Evolutionary conservation across 2,113 vertebrate genomes (phyloP).

Genomic region (Cyprinodon tularosa): DNA sequence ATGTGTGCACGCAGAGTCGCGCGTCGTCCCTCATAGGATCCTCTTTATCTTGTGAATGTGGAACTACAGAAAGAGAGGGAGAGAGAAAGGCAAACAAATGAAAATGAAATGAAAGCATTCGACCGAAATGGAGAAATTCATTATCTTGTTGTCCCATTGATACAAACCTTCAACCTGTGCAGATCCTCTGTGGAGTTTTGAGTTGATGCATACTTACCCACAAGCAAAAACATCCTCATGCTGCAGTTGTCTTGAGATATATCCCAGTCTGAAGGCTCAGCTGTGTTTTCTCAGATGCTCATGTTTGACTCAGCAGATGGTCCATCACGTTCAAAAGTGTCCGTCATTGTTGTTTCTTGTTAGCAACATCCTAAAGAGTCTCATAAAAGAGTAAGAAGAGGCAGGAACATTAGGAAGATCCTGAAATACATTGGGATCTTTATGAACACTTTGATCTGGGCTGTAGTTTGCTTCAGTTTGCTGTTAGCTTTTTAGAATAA

Average conservation of each 20-base stretch:
- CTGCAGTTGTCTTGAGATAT: constrained; percentile 45
- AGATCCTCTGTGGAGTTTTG: constrained; percentile 17
- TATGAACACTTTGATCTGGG: no score
- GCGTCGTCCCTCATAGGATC: constrained; percentile 47
- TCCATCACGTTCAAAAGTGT: constrained; percentile 27
- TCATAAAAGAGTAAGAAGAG: neutral
- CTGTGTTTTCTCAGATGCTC: constrained; percentile 29
- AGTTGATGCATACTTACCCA: neutral
- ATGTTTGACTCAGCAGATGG: constrained; percentile 58
- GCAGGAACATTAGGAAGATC: neutral
- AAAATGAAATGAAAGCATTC: constrained; percentile 68
- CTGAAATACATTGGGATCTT: neutral
- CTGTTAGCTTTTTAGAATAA: no score
- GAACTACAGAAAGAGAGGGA: constrained; percentile 28
- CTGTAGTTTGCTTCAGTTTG: no score
- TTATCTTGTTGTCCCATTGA: constrained; percentile 59
- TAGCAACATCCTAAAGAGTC: constrained; percentile 11
- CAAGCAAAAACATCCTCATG: constrained; percentile 23
- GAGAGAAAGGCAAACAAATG: constrained; percentile 59
- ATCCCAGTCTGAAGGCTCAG: constrained; percentile 32
- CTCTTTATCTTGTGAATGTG: constrained; percentile 48
- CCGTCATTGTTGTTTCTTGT: constrained; percentile 25
- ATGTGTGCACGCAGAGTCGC: constrained; percentile 40
- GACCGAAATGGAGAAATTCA: constrained; percentile 63
- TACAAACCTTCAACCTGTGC: constrained; percentile 34